Evolutionary conservation across 2,113 vertebrate species (phyloP).

Genomic region (Cebus imitator): DNA sequence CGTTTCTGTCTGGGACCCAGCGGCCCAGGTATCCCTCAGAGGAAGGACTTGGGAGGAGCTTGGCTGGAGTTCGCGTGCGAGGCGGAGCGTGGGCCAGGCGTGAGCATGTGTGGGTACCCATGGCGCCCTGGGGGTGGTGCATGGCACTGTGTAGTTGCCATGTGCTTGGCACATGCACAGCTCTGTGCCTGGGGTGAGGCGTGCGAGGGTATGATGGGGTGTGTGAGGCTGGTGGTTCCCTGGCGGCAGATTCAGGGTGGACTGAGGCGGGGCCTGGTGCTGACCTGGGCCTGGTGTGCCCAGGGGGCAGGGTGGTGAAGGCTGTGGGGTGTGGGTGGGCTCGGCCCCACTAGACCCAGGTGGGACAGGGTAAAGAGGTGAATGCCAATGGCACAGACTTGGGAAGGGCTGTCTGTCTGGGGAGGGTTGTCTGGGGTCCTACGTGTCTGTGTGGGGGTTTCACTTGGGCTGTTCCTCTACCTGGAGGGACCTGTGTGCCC

Average conservation of each 20-base stretch:
- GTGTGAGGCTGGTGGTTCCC: not conserved
- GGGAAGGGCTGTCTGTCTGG: too few species aligned
- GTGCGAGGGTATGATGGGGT: accelerated
- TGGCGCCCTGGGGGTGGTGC: not conserved
- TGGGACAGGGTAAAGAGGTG: not conserved
- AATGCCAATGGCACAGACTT: not conserved
- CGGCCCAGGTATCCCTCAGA: not conserved
- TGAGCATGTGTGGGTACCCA: not conserved
- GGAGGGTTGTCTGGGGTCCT: not conserved
- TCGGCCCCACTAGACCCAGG: not conserved
- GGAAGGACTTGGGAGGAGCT: not conserved
- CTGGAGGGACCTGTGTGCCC: not conserved
- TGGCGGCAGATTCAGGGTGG: not conserved
- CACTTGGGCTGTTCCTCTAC: not conserved
- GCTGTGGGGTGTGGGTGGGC: not conserved
- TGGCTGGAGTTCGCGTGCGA: not conserved
- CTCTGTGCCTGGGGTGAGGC: not conserved
- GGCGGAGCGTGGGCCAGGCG: accelerated
- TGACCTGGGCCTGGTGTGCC: too few species aligned
- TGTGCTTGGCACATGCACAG: too few species aligned
- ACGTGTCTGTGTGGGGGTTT: not conserved
- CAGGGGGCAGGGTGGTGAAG: not conserved
- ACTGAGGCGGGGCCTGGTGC: too few species aligned
- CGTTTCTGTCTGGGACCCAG: not conserved
- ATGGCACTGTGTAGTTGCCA: not conserved